Evolutionary conservation across 2,888 invertebrate genomes (phyloP).

Genomic region (Camptogramma bilineatum): DNA sequence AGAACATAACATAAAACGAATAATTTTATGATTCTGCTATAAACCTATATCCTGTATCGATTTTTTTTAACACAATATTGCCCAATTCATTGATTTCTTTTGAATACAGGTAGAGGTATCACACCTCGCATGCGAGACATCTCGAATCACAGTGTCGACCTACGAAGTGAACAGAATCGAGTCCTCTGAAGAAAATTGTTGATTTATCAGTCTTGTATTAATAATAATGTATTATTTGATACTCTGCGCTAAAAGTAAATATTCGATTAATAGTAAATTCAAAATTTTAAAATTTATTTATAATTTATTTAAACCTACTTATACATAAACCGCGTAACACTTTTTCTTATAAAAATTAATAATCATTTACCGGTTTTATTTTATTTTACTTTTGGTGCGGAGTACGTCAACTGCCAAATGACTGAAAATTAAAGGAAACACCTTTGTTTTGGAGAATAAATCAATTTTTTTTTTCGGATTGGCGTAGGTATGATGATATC

Average conservation of each 20-base stretch:
- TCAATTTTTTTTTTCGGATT: not conserved
- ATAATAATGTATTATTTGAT: not conserved
- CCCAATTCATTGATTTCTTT: constrained; percentile 26
- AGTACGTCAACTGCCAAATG: not conserved
- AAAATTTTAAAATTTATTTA: too few species aligned
- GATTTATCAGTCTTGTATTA: not conserved
- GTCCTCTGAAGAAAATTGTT: constrained; percentile 6
- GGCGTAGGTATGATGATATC: too few species aligned
- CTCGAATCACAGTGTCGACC: constrained; percentile 69
- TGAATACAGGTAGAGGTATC: constrained; percentile 71
- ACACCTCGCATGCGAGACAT: constrained; percentile 72
- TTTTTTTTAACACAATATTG: too few species aligned
- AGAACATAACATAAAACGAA: too few species aligned
- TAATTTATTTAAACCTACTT: too few species aligned
- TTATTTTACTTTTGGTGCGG: not conserved
- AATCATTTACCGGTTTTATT: not conserved
- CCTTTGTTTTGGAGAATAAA: too few species aligned
- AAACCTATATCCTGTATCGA: too few species aligned
- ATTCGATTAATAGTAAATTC: not conserved
- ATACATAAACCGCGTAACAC: too few species aligned
- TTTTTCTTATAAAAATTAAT: too few species aligned
- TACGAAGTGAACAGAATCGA: constrained; percentile 69
- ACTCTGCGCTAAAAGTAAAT: not conserved
- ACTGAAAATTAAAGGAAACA: not conserved
- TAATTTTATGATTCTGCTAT: too few species aligned